A percentile compares a stretch with the other conserved stretches of the same genome.
Evolutionary conservation across 2,113 vertebrate genomes (phyloP).

Genomic region (Phaethornis superciliosus): DNA sequence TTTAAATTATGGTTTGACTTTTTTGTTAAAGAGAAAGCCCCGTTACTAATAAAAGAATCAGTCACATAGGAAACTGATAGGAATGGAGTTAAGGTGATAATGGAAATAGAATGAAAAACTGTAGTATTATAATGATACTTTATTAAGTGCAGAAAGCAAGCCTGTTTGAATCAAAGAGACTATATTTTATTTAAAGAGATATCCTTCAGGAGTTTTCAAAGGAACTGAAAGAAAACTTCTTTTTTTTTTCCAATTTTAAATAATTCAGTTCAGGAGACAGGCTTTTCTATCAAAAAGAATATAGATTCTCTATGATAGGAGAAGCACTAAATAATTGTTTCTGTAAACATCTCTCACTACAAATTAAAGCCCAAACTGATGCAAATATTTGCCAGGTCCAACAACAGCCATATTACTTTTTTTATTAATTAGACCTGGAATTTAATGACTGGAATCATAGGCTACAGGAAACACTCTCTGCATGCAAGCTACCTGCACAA

Average conservation of each 20-base stretch:
- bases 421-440: not conserved
- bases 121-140: not conserved
- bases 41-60: not conserved
- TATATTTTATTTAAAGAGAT: not conserved
- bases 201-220: slow-evolving; percentile 22
- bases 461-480: not conserved
- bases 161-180: not conserved
- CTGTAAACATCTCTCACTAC: not conserved
- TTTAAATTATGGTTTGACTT: not conserved
- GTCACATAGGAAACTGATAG: not conserved
- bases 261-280: not conserved
- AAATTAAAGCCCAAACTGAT: slow-evolving; percentile 11
- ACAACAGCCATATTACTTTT: not conserved
- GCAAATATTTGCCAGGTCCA: not conserved
- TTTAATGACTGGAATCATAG: not conserved
- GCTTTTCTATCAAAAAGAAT: slow-evolving; percentile 22
- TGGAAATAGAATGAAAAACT: not conserved
- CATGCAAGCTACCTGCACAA: not conserved
- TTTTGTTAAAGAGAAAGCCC: not conserved
- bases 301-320: slow-evolving; percentile 6
- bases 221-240: not conserved
- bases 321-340: slow-evolving; percentile 5
- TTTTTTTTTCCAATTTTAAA: slow-evolving; percentile 14
- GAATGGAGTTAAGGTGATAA: not conserved
- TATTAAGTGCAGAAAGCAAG: not conserved